Evolutionary conservation across 2,888 invertebrate genomes (phyloP), one percentile per base, ranked within the genome.

Genomic region (Tetramorium bicarinatum): DNA sequence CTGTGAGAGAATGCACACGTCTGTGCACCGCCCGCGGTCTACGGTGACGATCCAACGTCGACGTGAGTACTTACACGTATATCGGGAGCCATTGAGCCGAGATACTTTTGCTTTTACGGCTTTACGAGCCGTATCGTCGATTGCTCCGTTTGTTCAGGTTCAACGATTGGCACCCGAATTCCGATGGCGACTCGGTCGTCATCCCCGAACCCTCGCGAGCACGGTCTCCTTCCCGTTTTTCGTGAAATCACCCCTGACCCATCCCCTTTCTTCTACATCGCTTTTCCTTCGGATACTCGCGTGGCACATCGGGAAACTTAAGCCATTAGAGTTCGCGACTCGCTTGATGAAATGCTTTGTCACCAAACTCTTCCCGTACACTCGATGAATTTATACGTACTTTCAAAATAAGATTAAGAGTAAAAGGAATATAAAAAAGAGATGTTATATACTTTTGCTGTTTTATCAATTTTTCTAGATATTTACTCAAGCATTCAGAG

Each of bases 71-170:
- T 81, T 64, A 82, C 74, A 82, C 82, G 79, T 84, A 86, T 69
- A 84, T 62, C 75, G 64, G 76, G 41, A 86, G 77, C 83, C 75
- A 83, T 77, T 84, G 81, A 79, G 52, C 86, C 82, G 84, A 85
- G 85, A 87, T 89, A 89, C 89, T 88, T 89, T 90, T 90, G 87
- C 89, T 92, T 91, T 91, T 91, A 91, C 88, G 87, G 76, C 87
- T 91, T 91, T 89, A 91, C 89, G 89, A 92, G 84, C 82, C 88
- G 87, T 87, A 90, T 91, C 88, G 85, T 76, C 88, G 87, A 91
- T 90, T 89, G 90, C 87, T 89, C 87, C 88, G 88, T 90, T 91
- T 88, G 87, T 89, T 91, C 87, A 84, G 88, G 92, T 92, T 92
- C 91, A 89, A 89, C 88, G 91, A 88, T 92, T 90, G 88, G 79